Evolutionary conservation across 2,113 vertebrate genomes (phyloP), one percentile per base, ranked within the genome.

Genomic region (Rhizomys pruinosus): DNA sequence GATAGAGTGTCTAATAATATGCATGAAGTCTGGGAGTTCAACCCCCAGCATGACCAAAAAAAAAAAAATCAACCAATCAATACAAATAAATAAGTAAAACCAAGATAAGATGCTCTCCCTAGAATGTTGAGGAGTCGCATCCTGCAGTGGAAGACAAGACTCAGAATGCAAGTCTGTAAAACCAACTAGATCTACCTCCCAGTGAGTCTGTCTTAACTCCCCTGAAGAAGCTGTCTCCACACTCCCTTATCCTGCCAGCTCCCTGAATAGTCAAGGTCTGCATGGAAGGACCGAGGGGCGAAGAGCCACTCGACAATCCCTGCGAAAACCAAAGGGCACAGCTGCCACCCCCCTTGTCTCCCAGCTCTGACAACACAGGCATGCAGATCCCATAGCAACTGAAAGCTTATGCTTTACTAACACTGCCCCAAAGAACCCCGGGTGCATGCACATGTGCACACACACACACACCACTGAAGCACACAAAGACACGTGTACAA

Each of bases 361-460:
- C 89, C 39, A 68, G 59, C 87, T 42, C 11, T 74, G 47, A 47
- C 73, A 64, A 55, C 85, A 59, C 63, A 89, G 72, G 68, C 64
- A 88, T n/a, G 47, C 69, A 44, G 63, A 92, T 92, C 92, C 91
- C 94, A 59, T 88, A 90, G 91, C 91, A 95, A 77, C 81, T 2
- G 23, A 2, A 15, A 66, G 9, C 7, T 16, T 0, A 1, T 63
- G 77, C 55, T 15, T 91, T 73, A 37, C 37, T 17, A 37, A n/a
- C 0, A 32, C 64, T n/a, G 61, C 39, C 55, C 55, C 55, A 52
- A 47, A 64, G 34, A 87, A 47, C 39, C 44, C 52, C 16, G 6
- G 0, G 1, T 44, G 44, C 72, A 20, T 19, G 11, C n/a, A 52
- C 66, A 59, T 19, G 23, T 13, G 22, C 27, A 69, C n/a, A 32